These are phyloP conservation scores for Microdon myrmicae DNA, from an alignment of 2,888 invertebrate genomes.

Conservation along the genomic window DNA sequence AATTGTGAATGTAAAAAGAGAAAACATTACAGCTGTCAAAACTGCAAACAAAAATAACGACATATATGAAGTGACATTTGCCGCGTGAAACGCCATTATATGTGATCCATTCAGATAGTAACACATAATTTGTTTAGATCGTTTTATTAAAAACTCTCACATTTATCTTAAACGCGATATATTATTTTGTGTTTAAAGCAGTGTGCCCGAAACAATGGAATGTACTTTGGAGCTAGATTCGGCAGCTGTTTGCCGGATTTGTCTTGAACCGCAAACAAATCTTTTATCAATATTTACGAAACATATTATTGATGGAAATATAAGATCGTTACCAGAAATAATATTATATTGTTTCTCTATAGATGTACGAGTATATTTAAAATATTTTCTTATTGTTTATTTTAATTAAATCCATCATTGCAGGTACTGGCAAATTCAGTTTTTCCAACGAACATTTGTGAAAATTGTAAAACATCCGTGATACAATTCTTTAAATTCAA, in stretches of 20 bases:
- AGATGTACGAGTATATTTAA: conserved; percentile 23
- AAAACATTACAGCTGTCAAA: too few relatives aligned
- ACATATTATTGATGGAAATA: conserved; percentile 34
- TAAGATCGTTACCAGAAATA: conserved; percentile 39
- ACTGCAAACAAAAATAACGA: too few relatives aligned
- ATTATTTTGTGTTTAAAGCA: conserved; percentile 30
- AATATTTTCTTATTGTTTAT: neutral
- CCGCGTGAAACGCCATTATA: neutral
- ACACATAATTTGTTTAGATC: too few relatives aligned
- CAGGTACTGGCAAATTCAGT: conserved; percentile 28
- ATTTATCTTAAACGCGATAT: conserved; percentile 40
- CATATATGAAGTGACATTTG: too few relatives aligned
- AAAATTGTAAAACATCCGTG: conserved; percentile 26
- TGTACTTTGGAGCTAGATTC: conserved; percentile 47
- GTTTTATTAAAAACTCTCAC: conserved; percentile 37
- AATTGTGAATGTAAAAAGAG: too few relatives aligned
- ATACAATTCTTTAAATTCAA: conserved; percentile 40
- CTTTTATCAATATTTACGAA: conserved; percentile 37
- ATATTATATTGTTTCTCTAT: conserved; percentile 34
- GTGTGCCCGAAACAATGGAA: too few relatives aligned
- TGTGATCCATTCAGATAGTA: neutral
- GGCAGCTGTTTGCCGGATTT: conserved; percentile 33
- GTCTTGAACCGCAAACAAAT: conserved; percentile 29
- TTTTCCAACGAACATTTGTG: conserved; percentile 38
- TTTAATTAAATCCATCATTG: neutral